Percentiles rank a stretch among this genome's conserved stretches.
These are phyloP conservation scores for Ptychodera flava DNA, from an alignment of 35 echinoderm and acorn worm species.

Conservation along the genomic window DNA sequence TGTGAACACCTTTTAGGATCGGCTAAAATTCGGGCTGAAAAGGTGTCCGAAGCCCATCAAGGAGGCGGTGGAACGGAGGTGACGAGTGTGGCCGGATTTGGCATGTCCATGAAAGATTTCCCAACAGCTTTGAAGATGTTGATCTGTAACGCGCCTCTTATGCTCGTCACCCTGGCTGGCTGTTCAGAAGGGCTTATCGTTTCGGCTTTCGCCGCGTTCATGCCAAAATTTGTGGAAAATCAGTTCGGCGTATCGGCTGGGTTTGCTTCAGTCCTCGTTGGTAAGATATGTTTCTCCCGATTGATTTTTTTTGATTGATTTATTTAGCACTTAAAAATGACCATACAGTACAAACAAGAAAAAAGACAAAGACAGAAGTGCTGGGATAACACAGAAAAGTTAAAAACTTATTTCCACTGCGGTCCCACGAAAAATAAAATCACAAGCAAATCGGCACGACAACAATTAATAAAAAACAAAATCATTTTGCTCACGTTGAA, in stretches of 20 bases:
- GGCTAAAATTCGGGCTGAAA: slow-evolving; percentile 46
- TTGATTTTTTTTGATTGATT: not conserved
- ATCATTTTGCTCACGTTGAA: no score
- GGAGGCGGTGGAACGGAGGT: slow-evolving; percentile 18
- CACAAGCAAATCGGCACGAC: no score
- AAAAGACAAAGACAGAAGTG: no score
- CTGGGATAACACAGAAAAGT: no score
- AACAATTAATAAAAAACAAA: no score
- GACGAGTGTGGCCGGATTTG: slow-evolving; percentile 20
- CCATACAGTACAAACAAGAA: no score
- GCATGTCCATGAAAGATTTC: slow-evolving; percentile 27
- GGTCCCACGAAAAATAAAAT: no score
- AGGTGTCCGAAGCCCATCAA: slow-evolving; percentile 61
- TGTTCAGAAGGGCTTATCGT: slow-evolving; percentile 44
- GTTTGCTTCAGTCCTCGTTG: slow-evolving; percentile 40
- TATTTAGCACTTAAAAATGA: no score
- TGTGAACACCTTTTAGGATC: slow-evolving; percentile 22
- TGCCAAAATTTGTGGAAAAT: slow-evolving; percentile 55
- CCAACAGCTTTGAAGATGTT: slow-evolving; percentile 44
- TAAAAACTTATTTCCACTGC: no score
- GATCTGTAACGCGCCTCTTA: slow-evolving; percentile 43
- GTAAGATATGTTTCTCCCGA: slow-evolving; percentile 3
- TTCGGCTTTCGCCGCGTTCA: slow-evolving; percentile 39
- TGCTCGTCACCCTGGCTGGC: slow-evolving; percentile 30
- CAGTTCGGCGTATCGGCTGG: slow-evolving; percentile 47